Percentiles rank a stretch among this genome's conserved stretches.
Conservation (phyloP, 2,113 vertebrate species). For the Bos taurus region ARS-UCD2.0 NC_037335.1:62324501-62325000, state of each 20-base stretch:
- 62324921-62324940: constrained; percentile 6
- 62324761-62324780: background rate
- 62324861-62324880: background rate
- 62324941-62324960: background rate
- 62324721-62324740: background rate
- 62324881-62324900: background rate
- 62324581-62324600: background rate
- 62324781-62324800: background rate
- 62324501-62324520: background rate
- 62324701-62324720: background rate
- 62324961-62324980: background rate
- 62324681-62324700: background rate
- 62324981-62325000: background rate
- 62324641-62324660: background rate
- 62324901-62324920: background rate
- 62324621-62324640: background rate
- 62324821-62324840: background rate
- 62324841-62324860: background rate
- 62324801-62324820: background rate
- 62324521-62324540: background rate
- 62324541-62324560: background rate
- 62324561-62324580: too few relatives aligned
- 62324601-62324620: background rate
- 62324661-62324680: background rate
- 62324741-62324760: too few relatives aligned